Conservation (phyloP, 2,888 invertebrate species). For the Polyommatus icarus region DNA sequence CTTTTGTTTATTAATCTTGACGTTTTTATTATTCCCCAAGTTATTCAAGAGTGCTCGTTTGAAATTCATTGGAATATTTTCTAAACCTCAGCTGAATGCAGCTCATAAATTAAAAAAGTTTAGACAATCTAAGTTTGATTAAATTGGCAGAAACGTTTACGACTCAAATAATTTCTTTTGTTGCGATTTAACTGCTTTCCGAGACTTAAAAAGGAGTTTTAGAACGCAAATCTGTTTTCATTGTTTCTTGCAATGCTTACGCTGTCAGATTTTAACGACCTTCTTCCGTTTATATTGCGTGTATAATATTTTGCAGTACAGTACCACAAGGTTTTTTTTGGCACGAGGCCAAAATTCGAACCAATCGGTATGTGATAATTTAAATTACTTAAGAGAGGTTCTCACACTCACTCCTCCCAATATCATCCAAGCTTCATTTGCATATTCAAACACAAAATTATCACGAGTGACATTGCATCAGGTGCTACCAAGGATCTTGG, state of each 20-base stretch:
- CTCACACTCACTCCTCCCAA: no score
- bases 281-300: background rate
- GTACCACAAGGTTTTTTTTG: background rate
- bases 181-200: conserved; percentile 4
- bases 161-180: conserved; percentile 7
- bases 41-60: background rate
- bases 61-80: background rate
- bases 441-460: no score
- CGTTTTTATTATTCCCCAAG: background rate
- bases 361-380: no score
- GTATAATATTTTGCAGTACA: background rate
- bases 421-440: no score
- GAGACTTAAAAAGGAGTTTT: background rate
- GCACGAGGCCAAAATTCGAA: background rate
- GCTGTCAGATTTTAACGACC: background rate
- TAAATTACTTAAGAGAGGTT: no score
- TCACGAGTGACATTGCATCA: no score
- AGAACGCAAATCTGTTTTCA: background rate
- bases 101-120: conserved; percentile 8
- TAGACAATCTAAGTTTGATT: background rate
- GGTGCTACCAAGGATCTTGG: no score
- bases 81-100: background rate
- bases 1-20: conserved; percentile 13
- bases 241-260: background rate
- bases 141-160: conserved; percentile 7